Evolutionary conservation across 2,888 invertebrate genomes (phyloP).

Genomic region (Cheilosia urbana): DNA sequence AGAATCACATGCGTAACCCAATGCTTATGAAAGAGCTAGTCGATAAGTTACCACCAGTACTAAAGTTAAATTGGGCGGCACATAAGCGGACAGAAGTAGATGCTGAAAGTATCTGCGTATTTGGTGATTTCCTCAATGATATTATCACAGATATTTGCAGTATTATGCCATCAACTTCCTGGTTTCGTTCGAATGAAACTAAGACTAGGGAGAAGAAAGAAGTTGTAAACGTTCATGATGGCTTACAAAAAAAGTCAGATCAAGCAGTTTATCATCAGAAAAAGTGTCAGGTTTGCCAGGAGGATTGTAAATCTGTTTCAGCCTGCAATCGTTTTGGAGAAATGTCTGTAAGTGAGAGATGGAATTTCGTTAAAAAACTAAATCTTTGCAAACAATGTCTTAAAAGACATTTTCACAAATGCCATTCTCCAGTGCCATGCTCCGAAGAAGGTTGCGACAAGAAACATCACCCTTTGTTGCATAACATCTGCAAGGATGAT

Average conservation of each 20-base stretch:
- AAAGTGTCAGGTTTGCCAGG: not conserved
- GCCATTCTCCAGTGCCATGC: not conserved
- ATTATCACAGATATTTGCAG: constrained; percentile 52
- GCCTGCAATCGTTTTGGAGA: not conserved
- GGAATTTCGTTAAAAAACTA: not conserved
- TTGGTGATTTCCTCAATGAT: constrained; percentile 52
- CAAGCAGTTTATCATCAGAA: not conserved
- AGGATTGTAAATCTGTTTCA: not conserved
- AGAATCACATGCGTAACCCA: constrained; percentile 57
- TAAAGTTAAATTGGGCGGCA: constrained; percentile 63
- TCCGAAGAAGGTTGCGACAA: not conserved
- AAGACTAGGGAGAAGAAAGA: not conserved
- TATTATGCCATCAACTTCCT: constrained; percentile 28
- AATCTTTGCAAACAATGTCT: constrained; percentile 39
- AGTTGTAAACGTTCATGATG: not conserved
- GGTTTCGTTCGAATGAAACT: not conserved
- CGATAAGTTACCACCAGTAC: constrained; percentile 57
- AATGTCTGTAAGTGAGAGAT: not conserved
- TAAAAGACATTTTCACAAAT: not conserved
- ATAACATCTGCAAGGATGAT: not conserved
- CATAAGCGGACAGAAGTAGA: not conserved
- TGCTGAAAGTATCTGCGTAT: constrained; percentile 6
- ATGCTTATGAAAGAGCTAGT: constrained; percentile 62
- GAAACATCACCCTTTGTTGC: not conserved
- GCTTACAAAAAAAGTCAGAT: not conserved